Conservation (phyloP, 1,140 invertebrate species). For the Brachionus plicatilis region DNA sequence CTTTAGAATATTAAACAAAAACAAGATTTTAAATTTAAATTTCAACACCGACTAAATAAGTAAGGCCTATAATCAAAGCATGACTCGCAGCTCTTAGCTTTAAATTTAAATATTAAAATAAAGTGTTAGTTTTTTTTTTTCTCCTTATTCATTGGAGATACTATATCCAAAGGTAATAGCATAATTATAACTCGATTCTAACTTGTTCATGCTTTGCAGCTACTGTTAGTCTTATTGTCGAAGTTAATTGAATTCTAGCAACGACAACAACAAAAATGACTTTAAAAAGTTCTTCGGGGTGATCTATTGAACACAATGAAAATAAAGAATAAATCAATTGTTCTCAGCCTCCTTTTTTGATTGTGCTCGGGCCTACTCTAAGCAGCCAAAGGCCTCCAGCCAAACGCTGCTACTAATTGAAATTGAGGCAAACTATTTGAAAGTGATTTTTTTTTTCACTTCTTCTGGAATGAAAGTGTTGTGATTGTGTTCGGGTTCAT, state of each 20-base stretch:
- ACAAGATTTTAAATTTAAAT: constrained; percentile 34
- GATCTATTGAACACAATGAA: not conserved
- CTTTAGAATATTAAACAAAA: constrained; percentile 16
- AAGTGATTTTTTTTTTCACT: not conserved
- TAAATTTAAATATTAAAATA: constrained; percentile 37
- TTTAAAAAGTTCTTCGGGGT: constrained; percentile 14
- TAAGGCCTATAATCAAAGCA: not conserved
- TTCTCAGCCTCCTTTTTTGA: not conserved
- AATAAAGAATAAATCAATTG: not conserved
- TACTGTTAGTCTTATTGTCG: constrained; percentile 14
- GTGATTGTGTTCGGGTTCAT: not conserved
- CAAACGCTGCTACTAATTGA: not conserved
- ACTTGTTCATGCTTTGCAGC: constrained; percentile 18
- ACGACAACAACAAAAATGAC: not conserved
- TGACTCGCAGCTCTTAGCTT: not conserved
- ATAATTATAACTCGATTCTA: constrained; percentile 37
- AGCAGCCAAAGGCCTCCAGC: not conserved
- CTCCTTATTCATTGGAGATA: not conserved
- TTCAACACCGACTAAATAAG: not conserved
- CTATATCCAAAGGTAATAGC: constrained; percentile 36
- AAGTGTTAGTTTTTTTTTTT: not conserved
- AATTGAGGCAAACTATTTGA: not conserved
- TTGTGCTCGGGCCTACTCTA: not conserved
- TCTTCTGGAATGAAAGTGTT: not conserved
- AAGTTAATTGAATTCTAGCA: constrained; percentile 15